Evolutionary conservation across 2,113 vertebrate genomes (phyloP).

Genomic region (Lepisosteus osseus): DNA sequence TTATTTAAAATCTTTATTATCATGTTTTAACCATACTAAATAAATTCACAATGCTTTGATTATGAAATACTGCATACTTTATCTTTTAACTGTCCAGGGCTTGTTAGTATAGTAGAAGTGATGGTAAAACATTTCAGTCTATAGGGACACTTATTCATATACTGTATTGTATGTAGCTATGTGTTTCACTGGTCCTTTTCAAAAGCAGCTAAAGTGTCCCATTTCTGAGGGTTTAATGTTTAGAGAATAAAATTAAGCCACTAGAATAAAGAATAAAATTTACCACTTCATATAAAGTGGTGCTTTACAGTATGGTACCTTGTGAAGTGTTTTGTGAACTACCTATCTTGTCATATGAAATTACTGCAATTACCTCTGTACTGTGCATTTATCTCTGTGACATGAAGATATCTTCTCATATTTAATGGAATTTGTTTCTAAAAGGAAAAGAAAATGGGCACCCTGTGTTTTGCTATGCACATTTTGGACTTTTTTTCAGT

Average conservation of each 20-base stretch:
- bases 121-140: background rate
- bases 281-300: background rate
- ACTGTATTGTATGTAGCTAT: conserved; percentile 2
- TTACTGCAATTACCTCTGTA: background rate
- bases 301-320: background rate
- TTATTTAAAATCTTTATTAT: too few species aligned
- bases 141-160: background rate
- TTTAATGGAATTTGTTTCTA: background rate
- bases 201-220: background rate
- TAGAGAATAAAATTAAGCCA: background rate
- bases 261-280: background rate
- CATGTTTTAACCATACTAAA: too few species aligned
- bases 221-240: background rate
- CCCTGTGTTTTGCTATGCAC: too few species aligned
- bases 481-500: too few species aligned
- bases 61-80: background rate
- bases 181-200: conserved; percentile 15
- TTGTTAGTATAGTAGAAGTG: background rate
- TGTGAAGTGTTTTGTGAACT: conserved; percentile 4
- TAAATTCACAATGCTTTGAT: too few species aligned
- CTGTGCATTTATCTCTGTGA: background rate
- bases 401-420: background rate
- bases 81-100: conserved; percentile 2
- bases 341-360: conserved; percentile 4
- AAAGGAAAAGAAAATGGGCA: too few species aligned